phyloP scores from a whole-genome alignment of 2,888 invertebrate genomes.

The Netelia virgata region DNA sequence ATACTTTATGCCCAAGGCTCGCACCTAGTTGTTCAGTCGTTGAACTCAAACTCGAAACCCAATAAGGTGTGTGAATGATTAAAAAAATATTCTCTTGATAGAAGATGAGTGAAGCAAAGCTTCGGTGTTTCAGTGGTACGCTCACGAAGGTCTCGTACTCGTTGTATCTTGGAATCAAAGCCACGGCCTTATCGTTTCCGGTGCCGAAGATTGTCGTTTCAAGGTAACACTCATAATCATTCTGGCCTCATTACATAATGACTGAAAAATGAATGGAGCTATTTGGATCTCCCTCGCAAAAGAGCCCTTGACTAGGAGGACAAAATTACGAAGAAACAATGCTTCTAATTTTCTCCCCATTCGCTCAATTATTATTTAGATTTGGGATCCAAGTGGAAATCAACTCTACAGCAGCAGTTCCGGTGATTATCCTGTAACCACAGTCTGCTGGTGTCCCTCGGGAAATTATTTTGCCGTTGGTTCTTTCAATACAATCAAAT shows the following conservation, averaged over 20 bases:
- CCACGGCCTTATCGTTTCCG: constrained; percentile 96
- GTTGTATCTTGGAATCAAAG: constrained; percentile 98
- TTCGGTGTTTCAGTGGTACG: constrained; percentile 92
- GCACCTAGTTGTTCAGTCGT: constrained; percentile 89
- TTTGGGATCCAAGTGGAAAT: constrained; percentile 97
- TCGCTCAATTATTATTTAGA: constrained; percentile 84
- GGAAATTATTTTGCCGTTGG: constrained; percentile 97
- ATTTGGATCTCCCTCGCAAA: background rate
- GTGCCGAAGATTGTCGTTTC: constrained; percentile 97
- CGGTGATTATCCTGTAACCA: constrained; percentile 96
- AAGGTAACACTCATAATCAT: constrained; percentile 86
- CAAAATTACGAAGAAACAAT: background rate
- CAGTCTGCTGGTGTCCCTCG: constrained; percentile 95
- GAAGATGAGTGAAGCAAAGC: constrained; percentile 9
- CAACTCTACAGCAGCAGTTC: constrained; percentile 93
- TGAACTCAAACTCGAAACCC: constrained; percentile 91
- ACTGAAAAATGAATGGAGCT: background rate
- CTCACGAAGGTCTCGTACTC: constrained; percentile 97
- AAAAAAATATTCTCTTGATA: constrained; percentile 37
- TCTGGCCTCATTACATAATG: background rate
- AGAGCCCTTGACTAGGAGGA: background rate
- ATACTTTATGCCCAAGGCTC: constrained; percentile 90
- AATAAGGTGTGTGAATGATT: constrained; percentile 86
- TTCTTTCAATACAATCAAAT: constrained; percentile 95
- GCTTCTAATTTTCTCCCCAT: background rate